Base-by-base conservation (phyloP, 2,113 vertebrate species). In the Tyrannus savana region DNA sequence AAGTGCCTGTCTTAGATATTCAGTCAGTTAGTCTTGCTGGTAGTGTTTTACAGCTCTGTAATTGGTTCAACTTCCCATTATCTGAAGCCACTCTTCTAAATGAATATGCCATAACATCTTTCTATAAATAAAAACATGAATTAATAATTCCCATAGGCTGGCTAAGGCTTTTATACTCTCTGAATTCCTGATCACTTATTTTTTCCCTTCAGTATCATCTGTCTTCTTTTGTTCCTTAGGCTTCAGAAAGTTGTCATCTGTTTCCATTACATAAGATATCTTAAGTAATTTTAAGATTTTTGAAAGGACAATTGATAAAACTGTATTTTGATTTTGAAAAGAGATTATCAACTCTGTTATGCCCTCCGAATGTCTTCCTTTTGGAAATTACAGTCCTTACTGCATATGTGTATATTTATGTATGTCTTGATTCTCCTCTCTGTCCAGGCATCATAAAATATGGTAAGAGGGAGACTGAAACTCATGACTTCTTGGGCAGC, bases 391-490 rank as follows among this genome's bases (percentile, higher is more conserved):
- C 30, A 50, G 19, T 44, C 62, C 56, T 74, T 86, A 39, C 42
- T 35, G 13, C 15, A 4, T 67, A 17, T 35, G 5, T 90, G 27
- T 79, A 2, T 71, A 24, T 42, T 76, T 80, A n/a, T 21, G 6
- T 76, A 5, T 64, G 23, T 87, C 46, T 69, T 0, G 0, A 8
- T 35, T 71, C 15, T 59, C 8, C 2, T 72, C 72, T 22, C 18
- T 35, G 4, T 21, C 30, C 75, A 24, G 13, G 8, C 3, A 62
- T 91, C 13, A 19, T 63, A 76, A 93, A 52, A 35, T 60, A 76
- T 0, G 0, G 1, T 19, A 62, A 60, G n/a, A 22, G 0, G 0
- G 19, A 73, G 15, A 37, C 44, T 74, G 46, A 75, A 86, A 47
- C 12, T 28, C 24, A 16, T 35, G 1, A 59, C 39, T 78, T 88